phyloP scores from a whole-genome alignment of 2,113 vertebrate species.

The Rallus limicola region DNA sequence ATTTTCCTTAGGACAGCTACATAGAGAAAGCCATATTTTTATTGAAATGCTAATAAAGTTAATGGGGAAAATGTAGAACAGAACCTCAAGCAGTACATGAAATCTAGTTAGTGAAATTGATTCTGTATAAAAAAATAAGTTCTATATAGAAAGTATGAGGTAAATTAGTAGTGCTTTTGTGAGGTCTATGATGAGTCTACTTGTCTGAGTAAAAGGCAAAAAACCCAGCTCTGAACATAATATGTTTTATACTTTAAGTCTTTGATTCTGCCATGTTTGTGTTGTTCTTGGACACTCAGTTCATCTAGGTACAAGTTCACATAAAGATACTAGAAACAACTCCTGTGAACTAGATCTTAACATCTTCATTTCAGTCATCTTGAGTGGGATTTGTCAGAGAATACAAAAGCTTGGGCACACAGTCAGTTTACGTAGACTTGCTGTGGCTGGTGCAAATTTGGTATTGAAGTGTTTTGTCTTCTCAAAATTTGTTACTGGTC shows the following conservation, averaged over 20 bases:
- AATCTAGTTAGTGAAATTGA: not conserved
- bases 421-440: not conserved
- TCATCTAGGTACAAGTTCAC: not conserved
- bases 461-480: not conserved
- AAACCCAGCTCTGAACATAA: not conserved
- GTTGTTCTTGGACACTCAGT: not conserved
- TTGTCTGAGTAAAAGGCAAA: not conserved
- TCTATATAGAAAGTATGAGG: not conserved
- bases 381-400: not conserved
- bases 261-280: not conserved
- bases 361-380: not conserved
- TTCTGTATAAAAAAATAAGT: not conserved
- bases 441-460: not conserved
- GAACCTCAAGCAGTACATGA: not conserved
- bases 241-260: not conserved
- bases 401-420: accelerated
- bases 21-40: not conserved
- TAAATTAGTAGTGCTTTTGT: not conserved
- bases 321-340: not conserved
- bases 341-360: not conserved
- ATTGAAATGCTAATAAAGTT: not conserved
- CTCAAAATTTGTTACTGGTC: not conserved
- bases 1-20: not conserved
- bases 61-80: not conserved
- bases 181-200: not conserved